phyloP scores from a whole-genome alignment of 1,140 invertebrate genomes.

The Lucilia cuprina region DNA sequence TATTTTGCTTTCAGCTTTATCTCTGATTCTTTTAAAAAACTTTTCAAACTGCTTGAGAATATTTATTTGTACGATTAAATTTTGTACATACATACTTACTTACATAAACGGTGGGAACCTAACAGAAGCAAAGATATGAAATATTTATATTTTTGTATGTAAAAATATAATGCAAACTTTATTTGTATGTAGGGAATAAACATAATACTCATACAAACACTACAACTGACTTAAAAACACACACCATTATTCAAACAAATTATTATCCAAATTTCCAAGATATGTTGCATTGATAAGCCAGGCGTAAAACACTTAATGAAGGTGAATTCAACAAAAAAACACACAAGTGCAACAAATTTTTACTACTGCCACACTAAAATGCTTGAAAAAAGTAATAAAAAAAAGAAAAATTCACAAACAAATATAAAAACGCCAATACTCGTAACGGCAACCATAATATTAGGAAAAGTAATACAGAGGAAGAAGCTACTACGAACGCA shows the following conservation, averaged over 20 bases:
- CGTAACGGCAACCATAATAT: neutral
- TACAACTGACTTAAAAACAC: neutral
- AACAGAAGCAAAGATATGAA: neutral
- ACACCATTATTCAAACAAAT: constrained; percentile 35
- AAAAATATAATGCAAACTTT: neutral
- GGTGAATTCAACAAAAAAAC: neutral
- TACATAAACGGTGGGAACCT: neutral
- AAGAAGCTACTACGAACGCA: neutral
- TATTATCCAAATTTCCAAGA: constrained; percentile 33
- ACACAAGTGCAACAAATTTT: neutral
- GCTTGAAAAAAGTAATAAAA: neutral
- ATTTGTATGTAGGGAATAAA: neutral
- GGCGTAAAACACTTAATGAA: constrained; percentile 34
- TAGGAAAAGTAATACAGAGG: neutral
- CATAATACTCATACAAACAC: neutral
- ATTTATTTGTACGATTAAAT: neutral
- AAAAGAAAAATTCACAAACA: neutral
- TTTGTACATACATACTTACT: too few relatives aligned
- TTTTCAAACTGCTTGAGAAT: too few relatives aligned
- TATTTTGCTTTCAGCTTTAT: too few relatives aligned
- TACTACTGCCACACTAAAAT: neutral
- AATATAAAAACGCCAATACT: neutral
- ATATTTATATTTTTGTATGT: neutral
- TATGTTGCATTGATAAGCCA: constrained; percentile 27
- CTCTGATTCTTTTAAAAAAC: too few relatives aligned